Conservation (phyloP, 1,140 invertebrate species). For the Brachionus manjavacas region DNA sequence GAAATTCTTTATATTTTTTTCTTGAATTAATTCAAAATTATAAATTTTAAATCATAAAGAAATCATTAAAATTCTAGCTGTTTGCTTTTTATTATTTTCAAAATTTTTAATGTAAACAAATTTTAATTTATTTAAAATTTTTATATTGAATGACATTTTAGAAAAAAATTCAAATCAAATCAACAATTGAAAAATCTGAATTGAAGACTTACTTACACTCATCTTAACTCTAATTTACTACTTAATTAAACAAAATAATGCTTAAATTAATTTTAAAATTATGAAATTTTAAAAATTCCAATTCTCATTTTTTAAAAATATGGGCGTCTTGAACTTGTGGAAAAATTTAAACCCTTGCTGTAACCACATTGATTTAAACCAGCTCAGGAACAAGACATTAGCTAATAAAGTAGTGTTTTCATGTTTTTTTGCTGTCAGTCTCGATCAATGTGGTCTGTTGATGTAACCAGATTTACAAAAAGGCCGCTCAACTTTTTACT, state of each 20-base stretch:
- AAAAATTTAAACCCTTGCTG: constrained; percentile 49
- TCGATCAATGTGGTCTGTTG: no score
- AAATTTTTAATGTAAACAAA: neutral
- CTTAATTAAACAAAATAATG: neutral
- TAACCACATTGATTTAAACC: constrained; percentile 46
- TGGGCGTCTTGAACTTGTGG: constrained; percentile 56
- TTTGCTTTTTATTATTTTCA: neutral
- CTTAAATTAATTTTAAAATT: neutral
- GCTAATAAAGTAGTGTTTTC: no score
- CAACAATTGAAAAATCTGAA: no score
- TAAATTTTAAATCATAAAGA: neutral
- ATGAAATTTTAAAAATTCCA: neutral
- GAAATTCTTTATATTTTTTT: no score
- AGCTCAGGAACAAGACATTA: constrained; percentile 50
- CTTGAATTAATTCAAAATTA: neutral
- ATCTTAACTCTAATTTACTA: neutral
- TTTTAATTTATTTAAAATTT: neutral
- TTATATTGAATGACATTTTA: neutral
- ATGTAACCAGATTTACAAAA: no score
- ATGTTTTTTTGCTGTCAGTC: no score
- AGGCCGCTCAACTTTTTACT: no score
- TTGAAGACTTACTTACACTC: no score
- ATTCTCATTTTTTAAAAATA: constrained; percentile 34
- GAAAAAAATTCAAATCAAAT: neutral
- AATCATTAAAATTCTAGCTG: neutral